Evolutionary conservation across 2,888 invertebrate species (phyloP), one percentile per base, ranked within the genome.

Genomic region (Craniophora ligustri): DNA sequence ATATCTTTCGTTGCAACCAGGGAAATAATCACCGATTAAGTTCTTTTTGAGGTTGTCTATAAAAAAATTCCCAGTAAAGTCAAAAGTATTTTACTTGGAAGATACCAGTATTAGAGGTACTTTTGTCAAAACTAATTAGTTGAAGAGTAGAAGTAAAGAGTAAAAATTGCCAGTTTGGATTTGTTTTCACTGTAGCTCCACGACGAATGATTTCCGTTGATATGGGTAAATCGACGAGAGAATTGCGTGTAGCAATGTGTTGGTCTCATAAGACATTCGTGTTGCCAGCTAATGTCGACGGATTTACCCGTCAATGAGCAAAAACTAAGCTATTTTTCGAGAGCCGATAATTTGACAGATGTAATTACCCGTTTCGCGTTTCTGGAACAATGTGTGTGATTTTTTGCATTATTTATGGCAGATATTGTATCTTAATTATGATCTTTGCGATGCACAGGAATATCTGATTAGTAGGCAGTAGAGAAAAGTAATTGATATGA

Each of bases 271-370:
- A 40, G 56, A 66, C 41, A 40, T 48, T 54, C 50, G 47, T 69
- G 58, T 56, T 69, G 58, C 49, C 46, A 55, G 48, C 35, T 66
- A 67, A 72, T 69, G 67, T 58, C 72, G 75, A 78, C 77, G 66
- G 73, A 66, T 81, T 26, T 72, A 82, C 68, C 82, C 78, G 78
- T 79, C 80, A 79, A 76, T 56, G 60, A 72, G 61, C 66, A 69
- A 76, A 83, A 77, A 76, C 56, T 16, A 10, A 75, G 62, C 57
- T 67, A 74, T 79, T 75, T 77, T 73, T 75, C 75, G 77, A 82
- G 81, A 81, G 78, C 58, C 60, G 51, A 63, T 75, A 64, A 70
- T 64, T 67, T 57, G 63, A 64, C 54, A 71, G 51, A 26, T 18
- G 18, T 66, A 72, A 68, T 73, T 72, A 66, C 49, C 54, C 79